Conservation (phyloP, 92 coral and sea anemone species). For the Micromussa lordhowensis region DNA sequence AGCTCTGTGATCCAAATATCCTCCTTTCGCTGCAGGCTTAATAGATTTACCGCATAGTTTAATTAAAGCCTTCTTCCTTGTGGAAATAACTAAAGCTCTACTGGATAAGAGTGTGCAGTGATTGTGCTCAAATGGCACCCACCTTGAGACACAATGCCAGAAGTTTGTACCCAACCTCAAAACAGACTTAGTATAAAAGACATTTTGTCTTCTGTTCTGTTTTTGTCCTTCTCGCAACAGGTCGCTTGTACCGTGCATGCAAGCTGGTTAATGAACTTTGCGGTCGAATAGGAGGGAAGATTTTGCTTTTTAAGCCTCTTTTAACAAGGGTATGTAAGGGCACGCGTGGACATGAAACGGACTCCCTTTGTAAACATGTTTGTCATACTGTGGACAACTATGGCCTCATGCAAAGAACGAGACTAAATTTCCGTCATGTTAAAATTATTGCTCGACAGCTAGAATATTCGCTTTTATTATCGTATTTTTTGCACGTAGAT, state of each 20-base stretch:
- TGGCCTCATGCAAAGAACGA: constrained; percentile 22
- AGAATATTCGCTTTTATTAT: not conserved
- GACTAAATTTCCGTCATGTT: not conserved
- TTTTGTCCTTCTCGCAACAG: constrained; percentile 10
- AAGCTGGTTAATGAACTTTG: constrained; percentile 21
- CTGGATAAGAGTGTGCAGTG: constrained; percentile 6
- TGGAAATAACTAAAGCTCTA: not conserved
- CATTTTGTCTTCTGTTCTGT: not conserved
- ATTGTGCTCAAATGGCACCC: constrained; percentile 31
- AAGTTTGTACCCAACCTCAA: constrained; percentile 21
- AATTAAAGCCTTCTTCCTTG: constrained; percentile 4
- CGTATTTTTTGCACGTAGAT: not conserved
- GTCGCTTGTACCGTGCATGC: constrained; percentile 12
- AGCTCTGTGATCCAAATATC: constrained; percentile 6
- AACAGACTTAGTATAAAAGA: not conserved
- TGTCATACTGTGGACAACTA: constrained; percentile 20
- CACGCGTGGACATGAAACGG: not conserved
- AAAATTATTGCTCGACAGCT: not conserved
- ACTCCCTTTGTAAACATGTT: constrained; percentile 8
- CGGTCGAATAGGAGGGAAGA: constrained; percentile 20
- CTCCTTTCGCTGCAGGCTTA: not conserved
- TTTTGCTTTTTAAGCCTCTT: constrained; percentile 8
- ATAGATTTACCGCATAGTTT: constrained; percentile 3
- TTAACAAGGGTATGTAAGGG: constrained; percentile 22
- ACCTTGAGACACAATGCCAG: not conserved